These are phyloP conservation scores for Tribolium freemani DNA, from an alignment of 2,888 invertebrate species.

Conservation along the genomic window DNA sequence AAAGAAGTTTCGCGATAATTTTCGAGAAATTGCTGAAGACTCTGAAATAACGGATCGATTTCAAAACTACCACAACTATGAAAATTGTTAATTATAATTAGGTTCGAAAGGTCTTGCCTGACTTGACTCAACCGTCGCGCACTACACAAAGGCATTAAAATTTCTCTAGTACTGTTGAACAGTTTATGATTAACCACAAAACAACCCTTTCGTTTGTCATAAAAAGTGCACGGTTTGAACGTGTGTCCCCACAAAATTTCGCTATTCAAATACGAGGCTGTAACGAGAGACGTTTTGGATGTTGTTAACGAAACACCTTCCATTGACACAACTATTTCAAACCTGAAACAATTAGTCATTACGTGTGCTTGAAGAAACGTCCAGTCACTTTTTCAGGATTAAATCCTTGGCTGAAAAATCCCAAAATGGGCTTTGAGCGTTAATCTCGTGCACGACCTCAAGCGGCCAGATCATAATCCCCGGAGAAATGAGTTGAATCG, in stretches of 20 bases:
- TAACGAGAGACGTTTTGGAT: conserved; percentile 78
- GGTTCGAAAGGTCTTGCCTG: conserved; percentile 59
- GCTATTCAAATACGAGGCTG: conserved; percentile 83
- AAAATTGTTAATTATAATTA: background rate
- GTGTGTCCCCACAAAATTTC: conserved; percentile 90
- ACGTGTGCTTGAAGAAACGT: background rate
- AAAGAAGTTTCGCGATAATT: background rate
- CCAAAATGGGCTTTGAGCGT: conserved; percentile 82
- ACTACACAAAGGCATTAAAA: conserved; percentile 87
- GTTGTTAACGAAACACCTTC: conserved; percentile 87
- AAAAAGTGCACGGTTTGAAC: conserved; percentile 72
- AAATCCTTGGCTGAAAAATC: conserved; percentile 84
- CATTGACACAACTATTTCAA: conserved; percentile 85
- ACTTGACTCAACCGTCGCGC: conserved; percentile 85
- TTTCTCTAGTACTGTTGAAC: conserved; percentile 76
- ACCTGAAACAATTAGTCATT: conserved; percentile 69
- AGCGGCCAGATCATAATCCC: conserved; percentile 87
- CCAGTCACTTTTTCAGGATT: conserved; percentile 72
- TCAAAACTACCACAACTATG: too few relatives aligned
- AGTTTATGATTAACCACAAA: conserved; percentile 76
- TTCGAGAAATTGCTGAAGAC: background rate
- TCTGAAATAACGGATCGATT: background rate
- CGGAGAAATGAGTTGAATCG: conserved; percentile 76
- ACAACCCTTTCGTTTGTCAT: conserved; percentile 72
- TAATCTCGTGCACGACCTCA: conserved; percentile 87